A percentile compares a stretch with the other conserved stretches of the same genome.
Evolutionary conservation across 2,797 vertebrate genomes (phyloP).

Genomic region (Myotis planiceps): DNA sequence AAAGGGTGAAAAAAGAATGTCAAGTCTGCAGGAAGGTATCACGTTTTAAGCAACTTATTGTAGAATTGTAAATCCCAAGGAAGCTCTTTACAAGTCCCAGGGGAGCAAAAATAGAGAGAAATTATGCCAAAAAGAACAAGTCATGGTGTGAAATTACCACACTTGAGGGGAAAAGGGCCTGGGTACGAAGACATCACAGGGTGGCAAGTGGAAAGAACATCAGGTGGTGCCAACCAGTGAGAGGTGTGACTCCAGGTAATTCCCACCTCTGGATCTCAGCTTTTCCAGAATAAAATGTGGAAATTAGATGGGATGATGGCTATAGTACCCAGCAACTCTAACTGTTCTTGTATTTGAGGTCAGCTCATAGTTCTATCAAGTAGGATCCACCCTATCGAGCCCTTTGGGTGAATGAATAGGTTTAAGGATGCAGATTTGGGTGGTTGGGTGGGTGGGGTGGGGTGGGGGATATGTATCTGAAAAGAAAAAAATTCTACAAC

Average conservation of each 20-base stretch:
- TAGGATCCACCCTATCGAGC: not conserved
- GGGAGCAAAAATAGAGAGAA: not conserved
- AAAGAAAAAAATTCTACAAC: slow-evolving; percentile 34
- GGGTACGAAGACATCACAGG: not conserved
- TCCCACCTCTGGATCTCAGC: not conserved
- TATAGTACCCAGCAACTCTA: not conserved
- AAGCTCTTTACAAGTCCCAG: not conserved
- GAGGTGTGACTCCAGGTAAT: fast-evolving
- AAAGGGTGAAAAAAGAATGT: not conserved
- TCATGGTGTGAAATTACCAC: not conserved
- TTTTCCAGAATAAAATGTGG: not conserved
- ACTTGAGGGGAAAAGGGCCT: not conserved
- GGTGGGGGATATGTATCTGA: not conserved
- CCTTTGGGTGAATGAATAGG: not conserved
- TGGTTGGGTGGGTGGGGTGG: not conserved
- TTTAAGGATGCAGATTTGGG: not conserved
- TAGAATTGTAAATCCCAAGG: not conserved
- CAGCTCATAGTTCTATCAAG: not conserved
- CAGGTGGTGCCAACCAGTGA: not conserved
- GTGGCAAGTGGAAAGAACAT: not conserved
- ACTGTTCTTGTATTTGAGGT: not conserved
- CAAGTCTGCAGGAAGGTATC: not conserved
- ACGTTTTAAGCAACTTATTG: slow-evolving; percentile 6
- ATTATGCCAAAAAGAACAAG: not conserved
- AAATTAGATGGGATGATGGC: not conserved